phyloP scores from a whole-genome alignment of 2,797 vertebrate species.

The Craterocephalus amniculus region DNA sequence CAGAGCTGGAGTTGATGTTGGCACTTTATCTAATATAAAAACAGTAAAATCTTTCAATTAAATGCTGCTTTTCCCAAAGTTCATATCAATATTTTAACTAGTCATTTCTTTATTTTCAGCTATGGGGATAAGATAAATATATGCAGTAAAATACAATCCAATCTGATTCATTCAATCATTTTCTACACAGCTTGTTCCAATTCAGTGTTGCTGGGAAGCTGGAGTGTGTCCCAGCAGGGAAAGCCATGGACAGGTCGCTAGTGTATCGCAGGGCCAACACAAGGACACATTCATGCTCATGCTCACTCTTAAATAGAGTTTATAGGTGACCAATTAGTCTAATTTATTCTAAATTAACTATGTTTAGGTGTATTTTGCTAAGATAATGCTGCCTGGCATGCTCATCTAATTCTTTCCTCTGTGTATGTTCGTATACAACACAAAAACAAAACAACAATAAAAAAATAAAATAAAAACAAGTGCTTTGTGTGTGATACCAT shows the following conservation, averaged over 20 bases:
- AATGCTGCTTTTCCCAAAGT: conserved; percentile 28
- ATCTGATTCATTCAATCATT: too few relatives aligned
- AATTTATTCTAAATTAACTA: too few relatives aligned
- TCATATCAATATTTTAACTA: conserved; percentile 24
- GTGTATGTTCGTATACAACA: conserved; percentile 13
- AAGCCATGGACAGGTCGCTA: too few relatives aligned
- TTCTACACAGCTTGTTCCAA: too few relatives aligned
- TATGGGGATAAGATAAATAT: not conserved
- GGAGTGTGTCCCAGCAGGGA: too few relatives aligned
- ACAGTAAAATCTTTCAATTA: conserved; percentile 21
- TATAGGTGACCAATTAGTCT: too few relatives aligned
- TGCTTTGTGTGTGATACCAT: conserved; percentile 13
- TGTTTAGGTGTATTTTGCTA: conserved; percentile 30
- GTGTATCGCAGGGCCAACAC: too few relatives aligned
- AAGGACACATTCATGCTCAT: too few relatives aligned
- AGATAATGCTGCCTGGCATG: conserved; percentile 24
- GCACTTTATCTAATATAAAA: conserved; percentile 48
- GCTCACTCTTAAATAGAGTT: too few relatives aligned
- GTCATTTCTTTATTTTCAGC: not conserved
- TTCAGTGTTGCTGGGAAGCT: too few relatives aligned
- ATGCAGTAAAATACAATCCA: not conserved
- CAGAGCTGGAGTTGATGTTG: conserved; percentile 52
- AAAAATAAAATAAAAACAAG: not conserved
- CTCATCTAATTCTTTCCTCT: conserved; percentile 33
- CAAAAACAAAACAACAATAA: conserved; percentile 13